These are phyloP conservation scores for Spea hammondii DNA, from an alignment of 2,797 vertebrate species.

Conservation along the genomic window DNA sequence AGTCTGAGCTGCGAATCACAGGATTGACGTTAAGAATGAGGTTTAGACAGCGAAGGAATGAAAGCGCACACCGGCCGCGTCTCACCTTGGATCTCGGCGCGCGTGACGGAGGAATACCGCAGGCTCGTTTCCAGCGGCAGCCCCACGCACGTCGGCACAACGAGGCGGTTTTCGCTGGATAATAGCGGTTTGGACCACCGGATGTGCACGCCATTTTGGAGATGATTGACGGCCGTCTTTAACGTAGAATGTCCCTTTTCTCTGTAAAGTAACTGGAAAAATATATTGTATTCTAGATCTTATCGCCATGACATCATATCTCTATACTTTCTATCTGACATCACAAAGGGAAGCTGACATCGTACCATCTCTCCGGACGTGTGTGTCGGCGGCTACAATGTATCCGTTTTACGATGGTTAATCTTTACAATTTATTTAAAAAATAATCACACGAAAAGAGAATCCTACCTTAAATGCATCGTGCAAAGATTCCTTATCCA, in stretches of 20 bases:
- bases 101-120: slow-evolving; percentile 55
- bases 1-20: slow-evolving; percentile 62
- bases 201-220: slow-evolving; percentile 54
- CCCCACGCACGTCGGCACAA: slow-evolving; percentile 56
- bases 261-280: slow-evolving; percentile 59
- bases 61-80: too few relatives aligned
- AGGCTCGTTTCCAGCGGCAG: slow-evolving; percentile 58
- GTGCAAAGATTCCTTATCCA: slow-evolving; percentile 69
- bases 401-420: too few relatives aligned
- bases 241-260: slow-evolving; percentile 54
- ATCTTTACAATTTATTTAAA: too few relatives aligned
- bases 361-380: too few relatives aligned
- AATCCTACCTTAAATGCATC: slow-evolving; percentile 66
- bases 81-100: slow-evolving; percentile 54
- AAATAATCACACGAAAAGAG: too few relatives aligned
- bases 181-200: slow-evolving; percentile 60
- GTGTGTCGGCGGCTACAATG: too few relatives aligned
- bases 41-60: too few relatives aligned
- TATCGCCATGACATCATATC: not conserved
- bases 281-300: slow-evolving; percentile 44
- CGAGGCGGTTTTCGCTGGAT: slow-evolving; percentile 56
- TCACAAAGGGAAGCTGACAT: too few relatives aligned
- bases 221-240: slow-evolving; percentile 54
- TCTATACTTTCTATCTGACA: too few relatives aligned
- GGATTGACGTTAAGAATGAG: too few relatives aligned